Evolutionary conservation across 2,113 vertebrate genomes (phyloP).

Genomic region (Muntiacus muntjak): DNA sequence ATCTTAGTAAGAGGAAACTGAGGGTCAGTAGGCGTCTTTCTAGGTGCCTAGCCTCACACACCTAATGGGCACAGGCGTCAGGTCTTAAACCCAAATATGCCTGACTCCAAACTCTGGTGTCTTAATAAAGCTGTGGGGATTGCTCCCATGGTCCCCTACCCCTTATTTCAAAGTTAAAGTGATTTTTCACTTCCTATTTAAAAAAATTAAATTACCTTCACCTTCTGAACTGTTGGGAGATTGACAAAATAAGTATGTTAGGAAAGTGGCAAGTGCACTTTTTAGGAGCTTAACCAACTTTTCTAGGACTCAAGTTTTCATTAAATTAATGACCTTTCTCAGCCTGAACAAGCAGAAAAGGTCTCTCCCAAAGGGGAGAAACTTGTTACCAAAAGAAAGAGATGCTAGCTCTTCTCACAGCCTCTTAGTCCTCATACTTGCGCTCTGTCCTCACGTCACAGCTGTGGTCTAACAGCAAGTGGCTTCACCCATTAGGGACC

Average conservation of each 20-base stretch:
- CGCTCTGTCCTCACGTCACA: not conserved
- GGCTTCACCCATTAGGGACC: not conserved
- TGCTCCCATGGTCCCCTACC: not conserved
- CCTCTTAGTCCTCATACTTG: not conserved
- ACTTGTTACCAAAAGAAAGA: not conserved
- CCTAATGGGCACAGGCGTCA: not conserved
- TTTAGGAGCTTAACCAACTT: not conserved
- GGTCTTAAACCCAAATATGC: not conserved
- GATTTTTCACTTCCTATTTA: not conserved
- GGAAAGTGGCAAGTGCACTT: not conserved
- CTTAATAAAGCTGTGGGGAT: not conserved
- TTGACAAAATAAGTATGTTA: not conserved
- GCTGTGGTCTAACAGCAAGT: not conserved
- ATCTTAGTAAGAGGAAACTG: not conserved
- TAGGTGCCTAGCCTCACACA: accelerated
- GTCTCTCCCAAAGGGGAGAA: not conserved
- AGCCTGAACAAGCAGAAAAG: not conserved
- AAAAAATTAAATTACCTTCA: not conserved
- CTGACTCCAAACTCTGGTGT: not conserved
- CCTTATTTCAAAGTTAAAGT: not conserved
- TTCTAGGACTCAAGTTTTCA: not conserved
- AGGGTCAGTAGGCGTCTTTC: not conserved
- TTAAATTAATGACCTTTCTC: not conserved
- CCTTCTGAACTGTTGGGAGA: not conserved
- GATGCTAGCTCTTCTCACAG: not conserved